Percentiles rank a stretch among this genome's conserved stretches.
Conservation (phyloP, 2,113 vertebrate genomes). For the Anolis carolinensis region DNA sequence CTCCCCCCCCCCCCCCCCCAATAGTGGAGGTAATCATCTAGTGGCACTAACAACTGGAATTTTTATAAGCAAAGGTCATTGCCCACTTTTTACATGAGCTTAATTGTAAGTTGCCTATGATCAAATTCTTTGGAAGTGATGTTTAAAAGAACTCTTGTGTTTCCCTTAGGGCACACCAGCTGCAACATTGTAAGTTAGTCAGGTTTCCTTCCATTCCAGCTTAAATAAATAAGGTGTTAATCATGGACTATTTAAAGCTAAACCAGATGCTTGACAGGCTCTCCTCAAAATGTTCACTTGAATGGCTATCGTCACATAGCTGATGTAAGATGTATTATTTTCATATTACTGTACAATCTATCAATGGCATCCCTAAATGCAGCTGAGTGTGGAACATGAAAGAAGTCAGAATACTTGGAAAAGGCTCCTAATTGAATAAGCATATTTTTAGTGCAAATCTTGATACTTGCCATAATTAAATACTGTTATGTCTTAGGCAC, state of each 20-base stretch:
- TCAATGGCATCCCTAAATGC: not conserved
- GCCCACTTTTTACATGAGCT: not conserved
- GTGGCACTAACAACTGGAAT: not conserved
- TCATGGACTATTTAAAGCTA: slow-evolving; percentile 14
- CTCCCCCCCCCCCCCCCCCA: too few relatives aligned
- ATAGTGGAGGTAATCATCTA: not conserved
- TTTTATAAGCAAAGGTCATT: not conserved
- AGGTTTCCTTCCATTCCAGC: slow-evolving; percentile 1
- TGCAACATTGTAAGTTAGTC: not conserved
- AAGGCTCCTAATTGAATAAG: not conserved
- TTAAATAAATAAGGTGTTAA: slow-evolving; percentile 5
- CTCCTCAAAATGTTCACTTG: not conserved
- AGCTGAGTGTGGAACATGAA: not conserved
- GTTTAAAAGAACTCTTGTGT: not conserved
- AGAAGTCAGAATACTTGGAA: not conserved
- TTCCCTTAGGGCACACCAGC: slow-evolving; percentile 3
- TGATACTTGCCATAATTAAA: not conserved
- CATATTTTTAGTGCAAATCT: not conserved
- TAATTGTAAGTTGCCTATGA: not conserved
- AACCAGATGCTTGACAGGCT: not conserved
- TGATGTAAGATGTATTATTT: not conserved
- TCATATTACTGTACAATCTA: not conserved
- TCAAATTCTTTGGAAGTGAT: not conserved
- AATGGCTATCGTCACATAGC: not conserved
- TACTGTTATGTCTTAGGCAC: too few relatives aligned